phyloP scores from a whole-genome alignment of 2,888 invertebrate species.

The Escarpia spicata region DNA sequence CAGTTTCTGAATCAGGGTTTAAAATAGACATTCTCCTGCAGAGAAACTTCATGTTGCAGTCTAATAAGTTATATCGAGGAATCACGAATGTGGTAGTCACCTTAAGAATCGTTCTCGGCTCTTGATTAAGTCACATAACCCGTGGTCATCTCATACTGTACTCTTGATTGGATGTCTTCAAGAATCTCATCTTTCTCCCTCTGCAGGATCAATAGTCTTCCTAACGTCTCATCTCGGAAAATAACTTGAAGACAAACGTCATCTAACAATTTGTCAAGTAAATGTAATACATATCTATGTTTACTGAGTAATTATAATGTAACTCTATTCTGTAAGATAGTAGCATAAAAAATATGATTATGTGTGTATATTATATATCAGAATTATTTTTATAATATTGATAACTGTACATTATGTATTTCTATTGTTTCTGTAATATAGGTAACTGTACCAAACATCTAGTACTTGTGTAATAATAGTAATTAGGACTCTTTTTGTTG shows the following conservation, averaged over 20 bases:
- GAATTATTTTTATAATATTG: no score
- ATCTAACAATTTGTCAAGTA: no score
- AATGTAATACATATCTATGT: no score
- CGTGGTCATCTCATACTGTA: neutral
- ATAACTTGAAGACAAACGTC: no score
- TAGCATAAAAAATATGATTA: no score
- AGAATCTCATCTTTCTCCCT: neutral
- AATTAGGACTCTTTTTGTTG: neutral
- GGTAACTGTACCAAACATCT: neutral
- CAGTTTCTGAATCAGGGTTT: neutral
- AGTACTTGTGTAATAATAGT: neutral
- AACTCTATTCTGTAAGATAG: no score
- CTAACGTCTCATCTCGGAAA: neutral
- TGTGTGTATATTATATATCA: no score
- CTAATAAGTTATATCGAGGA: neutral
- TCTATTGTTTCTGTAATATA: neutral
- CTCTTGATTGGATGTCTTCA: neutral
- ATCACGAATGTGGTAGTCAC: neutral
- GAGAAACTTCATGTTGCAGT: neutral
- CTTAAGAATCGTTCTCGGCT: neutral
- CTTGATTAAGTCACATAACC: constrained; percentile 1
- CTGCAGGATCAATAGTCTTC: neutral
- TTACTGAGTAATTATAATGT: no score
- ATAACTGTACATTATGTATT: neutral
- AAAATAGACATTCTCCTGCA: neutral